Percentiles rank a stretch among this genome's conserved stretches.
phyloP scores from a whole-genome alignment of 2,113 vertebrate genomes.

The Myanophis thanlyinensis region DNA sequence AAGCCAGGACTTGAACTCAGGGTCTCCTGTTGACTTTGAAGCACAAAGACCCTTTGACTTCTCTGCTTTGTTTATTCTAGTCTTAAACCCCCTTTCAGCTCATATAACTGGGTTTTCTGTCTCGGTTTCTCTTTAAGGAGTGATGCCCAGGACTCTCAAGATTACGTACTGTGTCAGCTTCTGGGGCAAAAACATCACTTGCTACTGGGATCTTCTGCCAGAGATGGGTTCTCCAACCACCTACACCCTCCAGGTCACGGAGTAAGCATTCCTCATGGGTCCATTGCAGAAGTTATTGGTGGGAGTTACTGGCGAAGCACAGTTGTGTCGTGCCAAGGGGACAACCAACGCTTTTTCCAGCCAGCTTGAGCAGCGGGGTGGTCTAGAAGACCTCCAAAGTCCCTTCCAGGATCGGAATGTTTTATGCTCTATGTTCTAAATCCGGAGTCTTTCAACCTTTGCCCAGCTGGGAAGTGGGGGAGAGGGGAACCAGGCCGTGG shows the following conservation, averaged over 20 bases:
- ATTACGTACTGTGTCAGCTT: slow-evolving; percentile 19
- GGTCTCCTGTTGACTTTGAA: neutral
- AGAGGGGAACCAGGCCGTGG: too few species aligned
- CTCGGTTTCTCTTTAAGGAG: fast-evolving
- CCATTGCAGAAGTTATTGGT: neutral
- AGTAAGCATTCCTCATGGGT: neutral
- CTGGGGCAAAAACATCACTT: slow-evolving; percentile 36
- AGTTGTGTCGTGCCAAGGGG: neutral
- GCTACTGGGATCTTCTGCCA: slow-evolving; percentile 26
- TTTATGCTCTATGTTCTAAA: neutral
- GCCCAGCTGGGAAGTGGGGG: neutral
- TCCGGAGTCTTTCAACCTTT: neutral
- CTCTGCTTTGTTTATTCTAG: neutral
- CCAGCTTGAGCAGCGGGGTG: neutral
- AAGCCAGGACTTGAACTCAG: neutral
- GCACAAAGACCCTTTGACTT: neutral
- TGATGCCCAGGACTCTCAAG: neutral
- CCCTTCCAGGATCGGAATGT: neutral
- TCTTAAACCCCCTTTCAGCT: neutral
- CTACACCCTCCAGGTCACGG: slow-evolving; percentile 20
- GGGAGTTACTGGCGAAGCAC: neutral
- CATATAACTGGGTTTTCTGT: neutral
- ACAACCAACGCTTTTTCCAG: neutral
- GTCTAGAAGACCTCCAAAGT: neutral
- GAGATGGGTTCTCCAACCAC: neutral